These are phyloP conservation scores for Arctia plantaginis DNA, from an alignment of 2,888 invertebrate species.

Conservation along the genomic window DNA sequence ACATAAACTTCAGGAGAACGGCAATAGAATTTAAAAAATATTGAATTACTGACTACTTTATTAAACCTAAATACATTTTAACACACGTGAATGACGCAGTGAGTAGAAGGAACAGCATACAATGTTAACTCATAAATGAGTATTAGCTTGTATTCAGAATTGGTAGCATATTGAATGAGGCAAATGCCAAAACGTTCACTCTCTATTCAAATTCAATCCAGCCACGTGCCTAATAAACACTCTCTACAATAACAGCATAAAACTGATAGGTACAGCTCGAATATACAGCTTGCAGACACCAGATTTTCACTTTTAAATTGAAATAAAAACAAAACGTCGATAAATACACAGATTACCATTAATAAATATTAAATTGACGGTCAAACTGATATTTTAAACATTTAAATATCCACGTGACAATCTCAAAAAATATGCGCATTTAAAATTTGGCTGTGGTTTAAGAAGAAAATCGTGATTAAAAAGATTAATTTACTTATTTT, in stretches of 20 bases:
- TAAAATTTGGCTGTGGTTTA: background rate
- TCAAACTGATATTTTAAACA: constrained; percentile 14
- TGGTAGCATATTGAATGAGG: background rate
- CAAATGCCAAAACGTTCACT: background rate
- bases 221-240: background rate
- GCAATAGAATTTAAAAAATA: background rate
- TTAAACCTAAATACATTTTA: background rate
- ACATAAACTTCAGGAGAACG: background rate
- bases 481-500: constrained; percentile 4
- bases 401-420: constrained; percentile 6
- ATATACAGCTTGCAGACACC: background rate
- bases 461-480: constrained; percentile 3
- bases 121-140: background rate
- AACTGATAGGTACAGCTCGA: background rate
- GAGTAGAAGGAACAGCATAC: background rate
- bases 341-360: constrained; percentile 6
- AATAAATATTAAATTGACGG: constrained; percentile 6
- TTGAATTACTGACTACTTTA: background rate
- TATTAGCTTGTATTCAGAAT: background rate
- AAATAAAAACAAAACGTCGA: background rate
- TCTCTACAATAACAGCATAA: background rate
- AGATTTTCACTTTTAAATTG: constrained; percentile 6
- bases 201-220: background rate
- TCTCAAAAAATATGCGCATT: constrained; percentile 17
- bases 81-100: background rate